Base-by-base conservation (phyloP, 2,797 vertebrate species). In the Melopsittacus undulatus region DNA sequence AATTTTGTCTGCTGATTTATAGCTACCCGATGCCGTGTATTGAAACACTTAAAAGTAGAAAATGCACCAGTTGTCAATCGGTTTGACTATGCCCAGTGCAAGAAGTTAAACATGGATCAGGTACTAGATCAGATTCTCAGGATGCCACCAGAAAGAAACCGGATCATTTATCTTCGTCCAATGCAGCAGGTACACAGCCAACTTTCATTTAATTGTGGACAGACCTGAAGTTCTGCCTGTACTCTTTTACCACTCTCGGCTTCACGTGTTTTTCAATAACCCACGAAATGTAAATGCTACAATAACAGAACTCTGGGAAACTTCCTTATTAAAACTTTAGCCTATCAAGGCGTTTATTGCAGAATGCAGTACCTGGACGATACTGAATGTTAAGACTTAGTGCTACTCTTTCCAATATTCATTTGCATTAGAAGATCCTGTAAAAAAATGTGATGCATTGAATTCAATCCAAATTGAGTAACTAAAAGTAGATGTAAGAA, bases 61-160 rank as follows among this genome's bases (percentile, higher is more conserved):
- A 99, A 98, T 36, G 99, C 99, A 11, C 99, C 99, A 12, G 99
- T 99, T 43, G 99, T 99, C 54, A 99, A 99, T 97, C 97, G 99
- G 57, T 99, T 99, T 76, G 99, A 99, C 97, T 99, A 99, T 40
- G 99, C 99, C 45, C 99, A 99, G 81, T 99, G 99, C 97, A 99
- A 99, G 97, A 99, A 99, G 95, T 97, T 99, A 91, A 99, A 99
- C 96, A 99, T 99, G 98, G 99, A 99, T 81, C 99, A 99, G 95
- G 98, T 99, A n/a, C 97, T 99, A 85, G 99, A 99, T 97, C 99
- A 99, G 97, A 99, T 99, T 74, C 98, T 99, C 43, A 98, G 98
- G 83, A 99, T 99, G 98, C 99, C 99, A 38, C 99, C 99, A 0
- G 99, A 99, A 94, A 98, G 99, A 97, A 99, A 99, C 96, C 98